Evolutionary conservation across 2,888 invertebrate genomes (phyloP).

Genomic region (Craniophora ligustri): DNA sequence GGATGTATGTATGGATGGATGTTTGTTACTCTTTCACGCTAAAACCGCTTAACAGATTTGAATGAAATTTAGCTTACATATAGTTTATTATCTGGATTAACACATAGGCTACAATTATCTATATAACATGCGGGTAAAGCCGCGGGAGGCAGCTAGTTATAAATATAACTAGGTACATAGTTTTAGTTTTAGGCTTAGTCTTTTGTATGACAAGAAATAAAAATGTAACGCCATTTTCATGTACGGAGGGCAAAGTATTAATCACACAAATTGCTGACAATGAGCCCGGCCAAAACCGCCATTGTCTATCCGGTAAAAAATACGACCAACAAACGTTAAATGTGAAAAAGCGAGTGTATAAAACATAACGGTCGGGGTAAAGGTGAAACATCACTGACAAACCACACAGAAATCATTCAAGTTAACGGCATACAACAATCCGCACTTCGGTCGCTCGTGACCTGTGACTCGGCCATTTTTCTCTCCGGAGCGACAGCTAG

Average conservation of each 20-base stretch:
- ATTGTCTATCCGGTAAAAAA: slow-evolving; percentile 38
- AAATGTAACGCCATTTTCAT: slow-evolving; percentile 17
- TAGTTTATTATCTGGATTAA: no score
- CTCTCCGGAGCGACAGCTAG: slow-evolving; percentile 60
- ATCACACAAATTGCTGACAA: slow-evolving; percentile 23
- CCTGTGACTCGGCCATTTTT: slow-evolving; percentile 75
- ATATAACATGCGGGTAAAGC: no score
- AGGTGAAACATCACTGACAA: slow-evolving; percentile 76
- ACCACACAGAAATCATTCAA: slow-evolving; percentile 78
- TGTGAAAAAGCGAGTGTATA: slow-evolving; percentile 57
- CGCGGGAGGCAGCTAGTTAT: no score
- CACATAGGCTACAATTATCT: no score
- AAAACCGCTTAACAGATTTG: no score
- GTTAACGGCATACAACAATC: slow-evolving; percentile 79
- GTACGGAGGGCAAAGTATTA: slow-evolving; percentile 31
- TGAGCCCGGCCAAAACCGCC: slow-evolving; percentile 18
- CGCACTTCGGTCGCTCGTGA: slow-evolving; percentile 74
- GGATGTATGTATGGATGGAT: no score
- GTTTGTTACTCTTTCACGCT: no score
- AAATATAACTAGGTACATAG: no score
- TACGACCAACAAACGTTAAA: slow-evolving; percentile 33
- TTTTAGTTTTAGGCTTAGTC: slow-evolving; percentile 6
- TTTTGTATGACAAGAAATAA: slow-evolving; percentile 17
- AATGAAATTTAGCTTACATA: no score
- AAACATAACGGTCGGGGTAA: slow-evolving; percentile 59